Conservation (phyloP, 2,888 invertebrate genomes). For the Polyommatus icarus region DNA sequence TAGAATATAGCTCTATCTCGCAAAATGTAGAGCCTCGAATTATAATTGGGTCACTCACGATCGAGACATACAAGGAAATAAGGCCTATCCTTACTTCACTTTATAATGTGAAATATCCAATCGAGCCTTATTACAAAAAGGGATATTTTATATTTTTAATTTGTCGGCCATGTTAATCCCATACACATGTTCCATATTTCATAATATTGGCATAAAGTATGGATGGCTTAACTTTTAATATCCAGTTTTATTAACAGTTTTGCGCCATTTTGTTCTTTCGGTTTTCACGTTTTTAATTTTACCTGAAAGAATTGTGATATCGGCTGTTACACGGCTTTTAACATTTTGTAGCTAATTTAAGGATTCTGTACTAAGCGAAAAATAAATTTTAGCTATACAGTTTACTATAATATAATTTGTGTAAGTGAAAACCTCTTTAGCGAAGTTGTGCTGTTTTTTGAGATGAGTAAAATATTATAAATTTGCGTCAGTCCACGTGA, state of each 20-base stretch:
- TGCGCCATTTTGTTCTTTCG: background rate
- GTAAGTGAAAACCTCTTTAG: no score
- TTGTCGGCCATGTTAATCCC: constrained; percentile 16
- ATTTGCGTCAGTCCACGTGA: no score
- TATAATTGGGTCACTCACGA: background rate
- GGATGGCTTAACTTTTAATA: constrained; percentile 29
- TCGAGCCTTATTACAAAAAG: constrained; percentile 2
- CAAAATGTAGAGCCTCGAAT: background rate
- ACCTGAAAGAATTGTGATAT: background rate
- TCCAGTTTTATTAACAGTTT: constrained; percentile 21
- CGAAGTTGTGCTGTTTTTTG: no score
- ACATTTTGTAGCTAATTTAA: no score
- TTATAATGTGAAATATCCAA: background rate
- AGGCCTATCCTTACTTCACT: background rate
- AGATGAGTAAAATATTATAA: no score
- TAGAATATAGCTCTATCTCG: background rate
- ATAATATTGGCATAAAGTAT: constrained; percentile 16
- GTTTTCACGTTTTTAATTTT: background rate
- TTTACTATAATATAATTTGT: no score
- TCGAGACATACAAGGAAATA: background rate
- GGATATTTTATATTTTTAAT: constrained; percentile 23
- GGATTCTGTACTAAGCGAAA: no score
- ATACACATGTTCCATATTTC: constrained; percentile 19
- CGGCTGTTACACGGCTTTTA: no score
- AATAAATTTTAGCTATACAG: no score